phyloP scores from a whole-genome alignment of 2,888 invertebrate species.

The Spicauda simplicius region DNA sequence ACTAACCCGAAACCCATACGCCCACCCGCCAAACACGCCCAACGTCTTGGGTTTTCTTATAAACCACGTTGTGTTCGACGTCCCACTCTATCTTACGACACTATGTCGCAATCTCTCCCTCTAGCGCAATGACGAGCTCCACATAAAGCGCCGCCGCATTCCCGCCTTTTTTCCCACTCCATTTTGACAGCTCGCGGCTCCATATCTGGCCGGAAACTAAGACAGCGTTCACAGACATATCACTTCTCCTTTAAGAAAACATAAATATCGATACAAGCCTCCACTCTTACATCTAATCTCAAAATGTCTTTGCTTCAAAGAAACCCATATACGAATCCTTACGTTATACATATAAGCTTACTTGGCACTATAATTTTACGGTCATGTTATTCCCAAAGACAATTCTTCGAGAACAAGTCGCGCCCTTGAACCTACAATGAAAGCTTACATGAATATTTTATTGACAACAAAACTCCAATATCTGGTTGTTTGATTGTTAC shows the following conservation, averaged over 20 bases:
- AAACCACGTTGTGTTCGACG: conserved; percentile 81
- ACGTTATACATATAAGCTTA: too few species aligned
- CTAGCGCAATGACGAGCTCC: conserved; percentile 82
- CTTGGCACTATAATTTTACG: too few species aligned
- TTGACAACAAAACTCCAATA: too few species aligned
- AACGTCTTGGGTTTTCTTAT: conserved; percentile 85
- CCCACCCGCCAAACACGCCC: conserved; percentile 85
- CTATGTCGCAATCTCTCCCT: conserved; percentile 58
- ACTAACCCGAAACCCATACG: conserved; percentile 75
- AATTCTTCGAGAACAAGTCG: too few species aligned
- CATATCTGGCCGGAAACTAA: conserved; percentile 83
- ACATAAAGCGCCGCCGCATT: conserved; percentile 85
- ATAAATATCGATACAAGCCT: background rate
- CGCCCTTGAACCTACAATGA: too few species aligned
- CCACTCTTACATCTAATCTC: background rate
- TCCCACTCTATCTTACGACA: conserved; percentile 60
- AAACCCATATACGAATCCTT: too few species aligned
- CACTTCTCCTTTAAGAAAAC: conserved; percentile 12
- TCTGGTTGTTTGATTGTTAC: too few species aligned
- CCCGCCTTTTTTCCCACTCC: conserved; percentile 86
- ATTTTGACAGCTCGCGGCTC: conserved; percentile 85
- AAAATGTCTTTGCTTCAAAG: background rate
- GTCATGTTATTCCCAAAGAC: too few species aligned
- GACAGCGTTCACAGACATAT: conserved; percentile 73
- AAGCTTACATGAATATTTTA: too few species aligned